Conservation (phyloP, 2,888 invertebrate genomes). For the Eupithecia dodoneata region DNA sequence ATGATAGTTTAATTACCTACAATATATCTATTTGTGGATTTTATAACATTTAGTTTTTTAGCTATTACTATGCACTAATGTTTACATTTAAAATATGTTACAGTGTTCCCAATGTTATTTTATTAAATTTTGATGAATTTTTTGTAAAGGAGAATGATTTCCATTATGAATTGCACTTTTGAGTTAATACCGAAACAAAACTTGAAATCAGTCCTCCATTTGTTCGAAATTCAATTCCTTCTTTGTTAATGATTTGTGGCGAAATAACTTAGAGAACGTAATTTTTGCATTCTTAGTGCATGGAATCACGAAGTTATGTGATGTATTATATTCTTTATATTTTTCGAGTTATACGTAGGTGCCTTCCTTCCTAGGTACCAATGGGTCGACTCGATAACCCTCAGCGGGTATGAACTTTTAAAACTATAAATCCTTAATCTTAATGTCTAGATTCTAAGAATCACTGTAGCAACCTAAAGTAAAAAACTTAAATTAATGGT, state of each 20-base stretch:
- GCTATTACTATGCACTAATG: constrained; percentile 77
- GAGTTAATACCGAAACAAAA: constrained; percentile 27
- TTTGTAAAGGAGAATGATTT: constrained; percentile 39
- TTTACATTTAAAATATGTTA: constrained; percentile 82
- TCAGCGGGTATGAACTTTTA: constrained; percentile 30
- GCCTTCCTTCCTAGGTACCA: constrained; percentile 6
- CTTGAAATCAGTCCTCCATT: constrained; percentile 61
- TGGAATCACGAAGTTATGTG: constrained; percentile 22
- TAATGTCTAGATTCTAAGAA: constrained; percentile 48
- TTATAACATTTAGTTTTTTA: constrained; percentile 65
- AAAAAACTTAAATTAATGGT: constrained; percentile 45
- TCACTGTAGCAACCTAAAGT: constrained; percentile 42
- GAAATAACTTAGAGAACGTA: constrained; percentile 7
- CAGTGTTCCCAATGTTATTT: constrained; percentile 84
- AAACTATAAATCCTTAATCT: constrained; percentile 37
- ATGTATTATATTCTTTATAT: not conserved
- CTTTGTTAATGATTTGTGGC: constrained; percentile 7
- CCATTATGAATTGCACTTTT: constrained; percentile 27
- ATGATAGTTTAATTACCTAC: constrained; percentile 76
- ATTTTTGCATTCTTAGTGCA: constrained; percentile 30
- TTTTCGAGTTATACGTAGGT: constrained; percentile 14
- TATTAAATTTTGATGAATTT: constrained; percentile 52
- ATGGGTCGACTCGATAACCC: constrained; percentile 17
- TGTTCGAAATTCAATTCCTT: constrained; percentile 38
- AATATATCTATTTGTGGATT: constrained; percentile 74